Evolutionary conservation across 1,140 invertebrate species (phyloP).

Genomic region (Chelonus insularis): DNA sequence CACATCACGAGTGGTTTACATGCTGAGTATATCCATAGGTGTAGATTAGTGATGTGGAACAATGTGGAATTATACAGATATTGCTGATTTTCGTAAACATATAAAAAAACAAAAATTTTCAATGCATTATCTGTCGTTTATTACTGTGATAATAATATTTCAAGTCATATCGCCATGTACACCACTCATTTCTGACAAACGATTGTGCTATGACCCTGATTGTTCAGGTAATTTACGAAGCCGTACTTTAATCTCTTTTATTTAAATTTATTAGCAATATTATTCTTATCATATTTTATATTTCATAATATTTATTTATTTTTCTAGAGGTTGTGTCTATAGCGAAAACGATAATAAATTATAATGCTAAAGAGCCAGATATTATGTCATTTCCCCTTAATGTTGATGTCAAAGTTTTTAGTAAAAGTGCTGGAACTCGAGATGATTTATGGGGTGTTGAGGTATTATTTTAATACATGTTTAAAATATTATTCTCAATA

Average conservation of each 20-base stretch:
- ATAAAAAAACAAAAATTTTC: background rate
- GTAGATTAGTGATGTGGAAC: conserved; percentile 19
- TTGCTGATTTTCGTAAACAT: background rate
- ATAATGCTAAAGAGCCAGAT: conserved; percentile 62
- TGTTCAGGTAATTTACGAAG: conserved; percentile 65
- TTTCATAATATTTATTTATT: background rate
- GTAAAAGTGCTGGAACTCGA: conserved; percentile 71
- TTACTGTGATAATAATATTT: conserved; percentile 48
- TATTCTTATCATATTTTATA: background rate
- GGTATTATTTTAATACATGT: too few species aligned
- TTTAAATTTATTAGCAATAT: background rate
- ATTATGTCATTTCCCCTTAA: conserved; percentile 69
- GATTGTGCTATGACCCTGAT: conserved; percentile 65
- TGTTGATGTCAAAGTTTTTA: conserved; percentile 67
- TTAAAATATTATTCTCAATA: too few species aligned
- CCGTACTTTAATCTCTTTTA: conserved; percentile 51
- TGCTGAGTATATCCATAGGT: background rate
- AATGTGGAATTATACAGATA: conserved; percentile 5
- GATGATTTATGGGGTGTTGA: conserved; percentile 72
- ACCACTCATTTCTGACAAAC: conserved; percentile 62
- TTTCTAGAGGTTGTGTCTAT: conserved; percentile 66
- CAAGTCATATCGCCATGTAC: conserved; percentile 47
- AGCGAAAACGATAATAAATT: conserved; percentile 65
- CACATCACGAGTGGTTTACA: background rate
- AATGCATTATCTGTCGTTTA: conserved; percentile 26